Evolutionary conservation across 2,888 invertebrate genomes (phyloP).

Genomic region (Dione vanillae): DNA sequence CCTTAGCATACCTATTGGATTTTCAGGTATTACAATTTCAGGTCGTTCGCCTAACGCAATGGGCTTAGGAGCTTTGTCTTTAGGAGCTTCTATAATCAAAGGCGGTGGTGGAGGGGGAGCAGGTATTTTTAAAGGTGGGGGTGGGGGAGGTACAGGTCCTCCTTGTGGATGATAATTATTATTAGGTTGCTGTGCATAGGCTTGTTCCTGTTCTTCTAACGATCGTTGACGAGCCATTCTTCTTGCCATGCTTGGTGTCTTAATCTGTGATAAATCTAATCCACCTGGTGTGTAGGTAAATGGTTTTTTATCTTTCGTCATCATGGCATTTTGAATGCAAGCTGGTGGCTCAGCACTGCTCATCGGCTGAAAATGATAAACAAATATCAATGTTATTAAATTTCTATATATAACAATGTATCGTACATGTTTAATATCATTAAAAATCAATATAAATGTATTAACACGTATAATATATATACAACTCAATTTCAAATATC

Average conservation of each 20-base stretch:
- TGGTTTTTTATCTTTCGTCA: constrained; percentile 97
- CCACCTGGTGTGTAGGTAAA: constrained; percentile 98
- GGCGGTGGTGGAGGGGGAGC: constrained; percentile 86
- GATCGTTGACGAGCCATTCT: constrained; percentile 87
- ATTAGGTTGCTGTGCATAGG: constrained; percentile 58
- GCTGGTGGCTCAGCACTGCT: constrained; percentile 89
- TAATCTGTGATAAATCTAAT: constrained; percentile 94
- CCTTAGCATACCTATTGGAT: constrained; percentile 88
- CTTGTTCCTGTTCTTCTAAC: constrained; percentile 83
- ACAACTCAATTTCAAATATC: no score
- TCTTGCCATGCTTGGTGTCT: constrained; percentile 94
- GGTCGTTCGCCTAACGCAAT: constrained; percentile 85
- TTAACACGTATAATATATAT: no score
- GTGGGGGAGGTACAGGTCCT: constrained; percentile 70
- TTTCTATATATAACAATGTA: neutral
- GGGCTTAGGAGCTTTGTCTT: constrained; percentile 80
- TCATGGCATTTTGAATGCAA: constrained; percentile 96
- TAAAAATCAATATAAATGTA: no score
- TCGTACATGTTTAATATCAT: no score
- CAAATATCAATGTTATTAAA: neutral
- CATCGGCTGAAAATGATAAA: constrained; percentile 73
- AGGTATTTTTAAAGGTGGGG: constrained; percentile 74
- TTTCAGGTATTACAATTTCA: constrained; percentile 89
- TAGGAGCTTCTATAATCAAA: constrained; percentile 81
- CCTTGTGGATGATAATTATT: constrained; percentile 68